A percentile compares a stretch with the other conserved stretches of the same genome.
Evolutionary conservation across 2,888 invertebrate genomes (phyloP).

Genomic region (Pycnomerus fuliginosus): DNA sequence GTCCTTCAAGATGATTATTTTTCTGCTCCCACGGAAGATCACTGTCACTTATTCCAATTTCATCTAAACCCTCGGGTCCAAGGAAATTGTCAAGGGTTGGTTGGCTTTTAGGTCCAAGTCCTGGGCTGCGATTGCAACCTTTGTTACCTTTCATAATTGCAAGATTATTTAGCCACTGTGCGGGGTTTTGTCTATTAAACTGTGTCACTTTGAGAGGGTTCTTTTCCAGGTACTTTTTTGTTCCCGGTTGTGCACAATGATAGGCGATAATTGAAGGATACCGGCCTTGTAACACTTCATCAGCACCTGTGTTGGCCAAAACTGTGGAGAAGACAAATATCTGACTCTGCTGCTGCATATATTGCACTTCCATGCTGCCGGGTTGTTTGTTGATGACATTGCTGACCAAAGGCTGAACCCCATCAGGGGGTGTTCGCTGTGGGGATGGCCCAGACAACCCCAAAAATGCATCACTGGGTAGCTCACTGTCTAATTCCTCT

Average conservation of each 20-base stretch:
- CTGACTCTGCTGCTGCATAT: conserved; percentile 95
- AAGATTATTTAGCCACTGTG: conserved; percentile 77
- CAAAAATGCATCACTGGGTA: conserved; percentile 49
- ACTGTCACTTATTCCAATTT: conserved; percentile 49
- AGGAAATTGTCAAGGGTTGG: conserved; percentile 49
- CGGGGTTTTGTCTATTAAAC: conserved; percentile 79
- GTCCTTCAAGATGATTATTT: conserved; percentile 48
- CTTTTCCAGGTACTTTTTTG: conserved; percentile 94
- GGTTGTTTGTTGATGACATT: conserved; percentile 78
- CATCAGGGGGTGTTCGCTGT: conserved; percentile 57
- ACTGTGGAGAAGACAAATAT: conserved; percentile 96
- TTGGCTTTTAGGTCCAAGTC: conserved; percentile 52
- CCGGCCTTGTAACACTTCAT: conserved; percentile 85
- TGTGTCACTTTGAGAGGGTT: conserved; percentile 88
- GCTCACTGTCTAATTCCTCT: conserved; percentile 49
- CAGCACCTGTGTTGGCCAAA: conserved; percentile 93
- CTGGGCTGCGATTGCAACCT: conserved; percentile 59
- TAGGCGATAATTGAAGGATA: conserved; percentile 91
- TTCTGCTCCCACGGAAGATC: conserved; percentile 58
- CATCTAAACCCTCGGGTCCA: conserved; percentile 51
- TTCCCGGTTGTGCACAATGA: conserved; percentile 93
- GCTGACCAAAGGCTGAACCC: conserved; percentile 72
- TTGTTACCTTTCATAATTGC: conserved; percentile 76
- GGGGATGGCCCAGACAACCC: conserved; percentile 42
- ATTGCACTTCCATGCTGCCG: conserved; percentile 80